A percentile compares a stretch with the other conserved stretches of the same genome.
phyloP scores from a whole-genome alignment of 2,113 vertebrate species.

The Ictalurus furcatus region DNA sequence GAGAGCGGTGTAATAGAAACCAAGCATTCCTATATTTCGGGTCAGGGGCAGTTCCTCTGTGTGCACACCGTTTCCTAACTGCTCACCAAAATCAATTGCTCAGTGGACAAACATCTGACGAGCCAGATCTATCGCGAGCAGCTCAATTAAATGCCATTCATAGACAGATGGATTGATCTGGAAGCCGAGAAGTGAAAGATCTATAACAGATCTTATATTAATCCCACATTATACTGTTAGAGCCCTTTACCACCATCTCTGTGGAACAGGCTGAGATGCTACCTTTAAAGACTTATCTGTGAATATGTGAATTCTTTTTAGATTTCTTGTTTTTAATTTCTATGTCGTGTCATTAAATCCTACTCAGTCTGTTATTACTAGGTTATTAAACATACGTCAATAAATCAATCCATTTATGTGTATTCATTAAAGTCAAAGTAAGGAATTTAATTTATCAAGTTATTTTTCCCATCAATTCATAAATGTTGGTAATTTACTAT shows the following conservation, averaged over 20 bases:
- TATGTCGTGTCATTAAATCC: background rate
- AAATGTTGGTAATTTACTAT: background rate
- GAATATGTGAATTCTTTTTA: background rate
- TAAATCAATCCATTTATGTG: background rate
- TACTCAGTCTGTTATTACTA: background rate
- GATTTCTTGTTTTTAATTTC: background rate
- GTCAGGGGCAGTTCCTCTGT: slow-evolving; percentile 50
- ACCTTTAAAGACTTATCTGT: background rate
- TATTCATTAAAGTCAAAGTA: background rate
- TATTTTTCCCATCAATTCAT: background rate
- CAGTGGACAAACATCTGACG: slow-evolving; percentile 58
- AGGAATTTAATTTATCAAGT: background rate
- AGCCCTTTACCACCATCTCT: slow-evolving; percentile 31
- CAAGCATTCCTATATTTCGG: slow-evolving; percentile 43
- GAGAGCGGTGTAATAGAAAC: slow-evolving; percentile 40
- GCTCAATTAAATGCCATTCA: slow-evolving; percentile 58
- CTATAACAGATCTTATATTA: slow-evolving; percentile 47
- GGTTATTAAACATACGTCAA: slow-evolving; percentile 18
- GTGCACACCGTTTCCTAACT: slow-evolving; percentile 52
- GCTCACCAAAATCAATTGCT: slow-evolving; percentile 53
- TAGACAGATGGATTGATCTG: slow-evolving; percentile 53
- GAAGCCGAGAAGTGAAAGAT: slow-evolving; percentile 49
- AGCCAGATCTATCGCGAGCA: slow-evolving; percentile 53
- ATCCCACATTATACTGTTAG: slow-evolving; percentile 38
- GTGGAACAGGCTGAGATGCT: background rate